phyloP scores from a whole-genome alignment of 1,140 invertebrate genomes.

The Drosophila gunungcola region DNA sequence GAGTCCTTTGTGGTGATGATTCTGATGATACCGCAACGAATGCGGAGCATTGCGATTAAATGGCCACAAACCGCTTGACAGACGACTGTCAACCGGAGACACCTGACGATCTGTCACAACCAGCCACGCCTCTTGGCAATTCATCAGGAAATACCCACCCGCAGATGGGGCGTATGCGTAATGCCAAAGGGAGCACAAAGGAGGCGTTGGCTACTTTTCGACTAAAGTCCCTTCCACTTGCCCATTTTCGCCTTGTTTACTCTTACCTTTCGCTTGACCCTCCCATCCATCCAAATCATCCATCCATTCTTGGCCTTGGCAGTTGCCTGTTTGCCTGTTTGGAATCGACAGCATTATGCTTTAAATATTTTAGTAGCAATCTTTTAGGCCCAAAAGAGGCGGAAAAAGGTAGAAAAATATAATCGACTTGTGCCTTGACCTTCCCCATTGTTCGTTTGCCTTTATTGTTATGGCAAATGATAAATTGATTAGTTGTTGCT shows the following conservation, averaged over 20 bases:
- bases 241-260: slow-evolving; percentile 15
- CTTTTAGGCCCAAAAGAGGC: slow-evolving; percentile 43
- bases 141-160: neutral
- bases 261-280: slow-evolving; percentile 30
- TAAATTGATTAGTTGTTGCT: slow-evolving; percentile 74
- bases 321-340: slow-evolving; percentile 10
- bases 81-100: slow-evolving; percentile 33
- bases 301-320: slow-evolving; percentile 13
- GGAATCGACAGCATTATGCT: slow-evolving; percentile 51
- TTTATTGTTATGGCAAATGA: slow-evolving; percentile 74
- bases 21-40: slow-evolving; percentile 9
- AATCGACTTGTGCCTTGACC: slow-evolving; percentile 47
- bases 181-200: neutral
- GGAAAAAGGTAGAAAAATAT: slow-evolving; percentile 24
- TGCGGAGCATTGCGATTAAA: slow-evolving; percentile 23
- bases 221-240: neutral
- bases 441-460: slow-evolving; percentile 28
- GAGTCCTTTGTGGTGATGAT: neutral
- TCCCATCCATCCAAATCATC: slow-evolving; percentile 4
- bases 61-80: slow-evolving; percentile 46
- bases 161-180: slow-evolving; percentile 8
- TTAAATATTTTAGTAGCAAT: slow-evolving; percentile 73
- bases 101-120: slow-evolving; percentile 37
- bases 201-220: slow-evolving; percentile 22
- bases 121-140: neutral